A percentile compares a stretch with the other conserved stretches of the same genome.
phyloP scores from a whole-genome alignment of 2,113 vertebrate species.

The Melierax canorus region DNA sequence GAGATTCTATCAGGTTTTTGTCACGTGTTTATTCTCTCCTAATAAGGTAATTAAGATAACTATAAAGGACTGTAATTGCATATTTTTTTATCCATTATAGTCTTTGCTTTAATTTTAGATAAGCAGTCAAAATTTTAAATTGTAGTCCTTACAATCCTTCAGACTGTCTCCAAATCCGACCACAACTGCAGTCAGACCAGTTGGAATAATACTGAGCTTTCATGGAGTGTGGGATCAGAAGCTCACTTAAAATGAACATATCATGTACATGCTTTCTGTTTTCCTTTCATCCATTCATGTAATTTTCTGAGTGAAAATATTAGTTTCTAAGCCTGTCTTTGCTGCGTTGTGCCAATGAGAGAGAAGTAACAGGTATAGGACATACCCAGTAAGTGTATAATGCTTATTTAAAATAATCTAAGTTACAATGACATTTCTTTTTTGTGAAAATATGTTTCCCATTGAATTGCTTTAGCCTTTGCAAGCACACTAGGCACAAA shows the following conservation, averaged over 20 bases:
- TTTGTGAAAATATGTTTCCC: neutral
- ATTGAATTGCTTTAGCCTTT: neutral
- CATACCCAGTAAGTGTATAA: neutral
- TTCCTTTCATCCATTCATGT: neutral
- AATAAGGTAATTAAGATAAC: neutral
- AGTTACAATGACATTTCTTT: neutral
- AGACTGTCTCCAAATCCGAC: neutral
- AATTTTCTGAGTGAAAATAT: neutral
- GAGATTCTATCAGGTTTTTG: neutral
- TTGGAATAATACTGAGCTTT: neutral
- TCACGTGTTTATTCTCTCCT: neutral
- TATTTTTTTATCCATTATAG: neutral
- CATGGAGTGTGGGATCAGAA: neutral
- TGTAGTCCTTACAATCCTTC: neutral
- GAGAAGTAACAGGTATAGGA: neutral
- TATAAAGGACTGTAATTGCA: neutral
- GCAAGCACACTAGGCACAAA: neutral
- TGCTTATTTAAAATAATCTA: neutral
- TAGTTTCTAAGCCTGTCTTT: neutral
- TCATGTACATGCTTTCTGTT: neutral
- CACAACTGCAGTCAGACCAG: neutral
- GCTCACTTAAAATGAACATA: neutral
- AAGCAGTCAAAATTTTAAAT: neutral
- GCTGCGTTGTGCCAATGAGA: neutral
- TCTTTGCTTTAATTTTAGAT: neutral